Evolutionary conservation across 2,888 invertebrate genomes (phyloP).

Genomic region (Calameuta filiformis): DNA sequence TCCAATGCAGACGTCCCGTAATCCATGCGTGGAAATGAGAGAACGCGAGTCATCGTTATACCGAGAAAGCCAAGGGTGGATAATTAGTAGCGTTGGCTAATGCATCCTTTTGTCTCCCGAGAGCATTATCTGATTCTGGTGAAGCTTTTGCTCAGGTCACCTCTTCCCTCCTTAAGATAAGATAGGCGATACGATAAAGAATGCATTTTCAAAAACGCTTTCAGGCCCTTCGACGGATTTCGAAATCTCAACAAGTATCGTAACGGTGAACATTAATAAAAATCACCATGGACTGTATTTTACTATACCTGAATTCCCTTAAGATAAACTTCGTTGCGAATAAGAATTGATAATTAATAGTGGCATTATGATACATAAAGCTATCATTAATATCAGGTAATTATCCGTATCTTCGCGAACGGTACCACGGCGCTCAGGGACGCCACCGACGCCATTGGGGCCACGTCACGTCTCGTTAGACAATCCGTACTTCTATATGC

Average conservation of each 20-base stretch:
- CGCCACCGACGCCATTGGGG: conserved; percentile 12
- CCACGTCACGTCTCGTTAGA: conserved; percentile 18
- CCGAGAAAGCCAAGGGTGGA: conserved; percentile 16
- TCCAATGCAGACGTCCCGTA: no score
- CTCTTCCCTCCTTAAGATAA: conserved; percentile 10
- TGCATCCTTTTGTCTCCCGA: conserved; percentile 55
- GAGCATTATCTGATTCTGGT: conserved; percentile 48
- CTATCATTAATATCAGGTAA: conserved; percentile 47
- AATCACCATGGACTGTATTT: no score
- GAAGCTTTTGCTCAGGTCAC: conserved; percentile 5
- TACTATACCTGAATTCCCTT: no score
- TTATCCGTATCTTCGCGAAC: conserved; percentile 45
- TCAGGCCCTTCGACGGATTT: no score
- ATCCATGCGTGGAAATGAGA: conserved; percentile 34
- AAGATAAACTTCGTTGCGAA: no score
- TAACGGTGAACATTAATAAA: no score
- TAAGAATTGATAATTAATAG: conserved; percentile 23
- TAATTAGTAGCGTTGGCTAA: conserved; percentile 57
- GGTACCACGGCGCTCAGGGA: conserved; percentile 28
- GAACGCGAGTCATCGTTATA: conserved; percentile 28
- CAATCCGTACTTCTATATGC: conserved; percentile 42
- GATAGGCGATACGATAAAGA: conserved; percentile 28
- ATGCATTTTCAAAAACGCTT: neutral
- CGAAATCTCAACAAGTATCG: no score
- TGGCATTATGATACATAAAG: conserved; percentile 34